Evolutionary conservation across 2,888 invertebrate genomes (phyloP), one percentile per base, ranked within the genome.

Genomic region (Protophormia terraenovae): DNA sequence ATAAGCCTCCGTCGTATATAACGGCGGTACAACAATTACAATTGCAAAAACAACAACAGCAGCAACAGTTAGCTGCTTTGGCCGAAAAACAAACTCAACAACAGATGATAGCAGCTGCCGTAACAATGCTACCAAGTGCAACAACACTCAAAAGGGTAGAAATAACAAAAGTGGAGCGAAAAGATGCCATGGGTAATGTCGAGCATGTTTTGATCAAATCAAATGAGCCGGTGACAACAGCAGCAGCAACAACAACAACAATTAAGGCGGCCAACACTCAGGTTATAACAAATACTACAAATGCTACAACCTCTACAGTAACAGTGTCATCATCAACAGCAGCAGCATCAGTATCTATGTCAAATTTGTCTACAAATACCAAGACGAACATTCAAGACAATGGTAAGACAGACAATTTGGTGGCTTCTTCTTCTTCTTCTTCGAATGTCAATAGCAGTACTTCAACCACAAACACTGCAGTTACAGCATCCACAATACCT

Each of bases 71-170:
- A 10, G 87, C 87, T 0, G 79, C 83, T 1, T 53, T 83, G 41
- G 72, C 84, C 12, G 86, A 87, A 38, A 88, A 85, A 14, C 82
- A 85, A 71, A 85, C 85, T n/a, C 90, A 89, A 86, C 90, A 90
- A 86, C 90, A 90, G 87, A 89, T 90, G 88, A 89, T 90, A 87
- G 90, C 90, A 88, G 87, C 90, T 88, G 86, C 89, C 92, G 86
- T 93, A 92, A 83, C 93, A 92, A 86, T 93, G 93, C 64, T 94
- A 93, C 87, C 92, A 92, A 87, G 94, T 88, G 90, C 91, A 82
- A 91, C 91, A 27, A 91, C 91, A 19, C 87, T 91, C 19, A 91
- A 91, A 86, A 88, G 90, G 64, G 90, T 91, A 24, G 89, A 90
- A 75, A 89, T 90, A 27, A 89, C 86, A 19, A 86, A 86, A 88